Evolutionary conservation across 2,113 vertebrate species (phyloP), one percentile per base, ranked within the genome.

Genomic region (Zosterops borbonicus): DNA sequence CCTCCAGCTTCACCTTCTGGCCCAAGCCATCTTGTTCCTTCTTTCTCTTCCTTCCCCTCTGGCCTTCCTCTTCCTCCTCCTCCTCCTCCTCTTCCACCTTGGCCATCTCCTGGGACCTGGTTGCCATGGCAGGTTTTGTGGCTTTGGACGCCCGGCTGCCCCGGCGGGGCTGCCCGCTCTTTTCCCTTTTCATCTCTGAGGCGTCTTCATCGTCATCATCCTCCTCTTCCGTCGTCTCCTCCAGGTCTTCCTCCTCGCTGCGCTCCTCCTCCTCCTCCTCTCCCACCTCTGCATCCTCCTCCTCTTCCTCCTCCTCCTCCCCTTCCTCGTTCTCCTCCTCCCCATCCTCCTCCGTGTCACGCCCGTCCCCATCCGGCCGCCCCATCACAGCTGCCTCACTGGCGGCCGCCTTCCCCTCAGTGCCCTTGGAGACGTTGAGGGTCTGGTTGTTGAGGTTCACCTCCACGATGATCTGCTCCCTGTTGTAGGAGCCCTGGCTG

Each of bases 391-490:
- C 78, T n/a, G 97, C 92, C 8, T 98, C 97, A 1, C 96, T 83
- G 39, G 88, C 33, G 0, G 96, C 81, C 0, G 97, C 94, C 90
- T 99, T 99, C 16, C 98, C 98, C 89, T 99, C 99, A 0, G 83
- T 98, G 35, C 99, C 99, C 44, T 99, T 99, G 50, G 99, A 99
- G 90, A 99, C 99, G 0, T 99, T 99, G 46, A 99, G 98, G 1
- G 99, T 99, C 97, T 99, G 99, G 97, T 99, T 99, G 97, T 99
- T 99, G 89, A 99, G 98, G 95, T 99, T 99, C 93, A 99, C 99
- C 97, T 99, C 99, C 69, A 99, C 99, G 0, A 99, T 99, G 97
- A 99, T 99, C 97, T 99, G 99, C 88, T 99, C 98, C 21, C 98
- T 93, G 92, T 98, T 99, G 95, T 98, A 99, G 6, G 98, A 98